Evolutionary conservation across 1,140 invertebrate genomes (phyloP).

Genomic region (Oedothorax gibbosus): DNA sequence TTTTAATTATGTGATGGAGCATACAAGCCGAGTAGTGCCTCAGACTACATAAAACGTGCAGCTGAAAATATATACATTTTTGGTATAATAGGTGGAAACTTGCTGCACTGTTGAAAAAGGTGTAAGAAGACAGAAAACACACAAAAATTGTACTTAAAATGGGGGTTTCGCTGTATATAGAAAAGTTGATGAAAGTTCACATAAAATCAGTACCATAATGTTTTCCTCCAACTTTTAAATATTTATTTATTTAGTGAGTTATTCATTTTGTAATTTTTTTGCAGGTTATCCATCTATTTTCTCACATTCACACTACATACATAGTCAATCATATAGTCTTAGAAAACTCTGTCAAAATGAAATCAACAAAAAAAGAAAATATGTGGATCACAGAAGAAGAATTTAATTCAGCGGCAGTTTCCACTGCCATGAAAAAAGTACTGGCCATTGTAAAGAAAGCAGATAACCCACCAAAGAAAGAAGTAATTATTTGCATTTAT

Average conservation of each 20-base stretch:
- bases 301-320: slow-evolving; percentile 51
- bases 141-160: too few species aligned
- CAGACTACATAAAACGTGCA: too few species aligned
- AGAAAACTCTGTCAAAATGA: slow-evolving; percentile 1
- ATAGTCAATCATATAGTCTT: slow-evolving; percentile 25
- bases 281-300: slow-evolving; percentile 47
- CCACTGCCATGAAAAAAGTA: slow-evolving; percentile 54
- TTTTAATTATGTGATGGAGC: too few species aligned
- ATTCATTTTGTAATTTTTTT: not conserved
- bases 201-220: not conserved
- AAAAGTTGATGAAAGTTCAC: too few species aligned
- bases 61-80: too few species aligned
- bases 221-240: not conserved
- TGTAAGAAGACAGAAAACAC: too few species aligned
- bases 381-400: slow-evolving; percentile 33
- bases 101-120: too few species aligned
- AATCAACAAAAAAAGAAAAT: slow-evolving; percentile 4
- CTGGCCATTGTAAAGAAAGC: slow-evolving; percentile 23
- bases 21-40: too few species aligned
- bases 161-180: too few species aligned
- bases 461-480: not conserved
- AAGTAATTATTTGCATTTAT: slow-evolving; percentile 5
- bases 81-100: too few species aligned
- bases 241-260: not conserved
- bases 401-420: slow-evolving; percentile 29